phyloP scores from a whole-genome alignment of 2,113 vertebrate genomes.

The Tamias sibiricus region DNA sequence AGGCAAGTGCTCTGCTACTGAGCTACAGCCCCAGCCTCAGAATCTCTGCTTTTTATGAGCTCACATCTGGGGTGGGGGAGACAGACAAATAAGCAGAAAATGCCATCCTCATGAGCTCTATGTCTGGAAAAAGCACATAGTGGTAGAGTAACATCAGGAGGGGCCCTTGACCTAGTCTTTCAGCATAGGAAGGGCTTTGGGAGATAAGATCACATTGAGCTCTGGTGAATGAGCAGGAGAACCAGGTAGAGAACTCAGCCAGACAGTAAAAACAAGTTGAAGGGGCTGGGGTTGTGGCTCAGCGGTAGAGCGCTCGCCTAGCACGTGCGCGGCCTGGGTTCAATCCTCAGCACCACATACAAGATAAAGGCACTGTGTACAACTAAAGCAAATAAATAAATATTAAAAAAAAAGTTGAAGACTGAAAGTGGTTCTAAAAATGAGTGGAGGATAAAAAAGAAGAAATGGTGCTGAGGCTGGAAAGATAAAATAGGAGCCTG shows the following conservation, averaged over 20 bases:
- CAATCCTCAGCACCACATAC: too few relatives aligned
- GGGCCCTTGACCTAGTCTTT: neutral
- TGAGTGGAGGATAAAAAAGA: neutral
- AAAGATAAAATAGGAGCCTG: neutral
- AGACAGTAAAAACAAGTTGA: neutral
- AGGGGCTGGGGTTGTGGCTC: too few relatives aligned
- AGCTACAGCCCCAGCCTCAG: too few relatives aligned
- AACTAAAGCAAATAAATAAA: too few relatives aligned
- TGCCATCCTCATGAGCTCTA: fast-evolving
- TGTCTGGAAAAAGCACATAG: neutral
- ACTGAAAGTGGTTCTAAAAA: neutral
- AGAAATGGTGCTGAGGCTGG: neutral
- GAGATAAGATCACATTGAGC: neutral
- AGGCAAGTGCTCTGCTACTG: too few relatives aligned
- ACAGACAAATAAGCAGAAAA: neutral
- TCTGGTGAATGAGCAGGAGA: neutral
- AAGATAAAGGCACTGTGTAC: too few relatives aligned
- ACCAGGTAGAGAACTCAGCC: neutral
- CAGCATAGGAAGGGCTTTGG: neutral
- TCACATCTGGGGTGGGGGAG: neutral
- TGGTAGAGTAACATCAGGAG: neutral
- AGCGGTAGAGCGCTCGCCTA: too few relatives aligned
- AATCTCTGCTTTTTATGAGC: neutral
- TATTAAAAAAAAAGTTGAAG: neutral
- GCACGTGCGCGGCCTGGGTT: too few relatives aligned